phyloP scores from a whole-genome alignment of 1,140 invertebrate genomes.

The Papilio xuthus region DNA sequence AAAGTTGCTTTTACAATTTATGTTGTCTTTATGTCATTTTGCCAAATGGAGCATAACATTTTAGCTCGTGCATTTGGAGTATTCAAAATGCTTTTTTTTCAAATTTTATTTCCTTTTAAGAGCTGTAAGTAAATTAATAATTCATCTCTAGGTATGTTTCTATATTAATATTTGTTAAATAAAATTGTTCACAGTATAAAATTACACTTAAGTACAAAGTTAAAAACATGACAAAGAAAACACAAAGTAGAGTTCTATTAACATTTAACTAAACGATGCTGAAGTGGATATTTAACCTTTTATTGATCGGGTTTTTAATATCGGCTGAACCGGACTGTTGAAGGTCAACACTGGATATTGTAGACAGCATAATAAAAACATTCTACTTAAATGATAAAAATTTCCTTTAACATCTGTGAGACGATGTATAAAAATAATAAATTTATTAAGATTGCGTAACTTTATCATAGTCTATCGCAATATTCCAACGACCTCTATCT shows the following conservation, averaged over 20 bases:
- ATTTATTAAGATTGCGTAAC: conserved; percentile 27
- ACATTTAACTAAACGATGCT: conserved; percentile 25
- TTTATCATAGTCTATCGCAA: conserved; percentile 36
- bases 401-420: background rate
- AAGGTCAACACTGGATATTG: conserved; percentile 28
- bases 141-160: background rate
- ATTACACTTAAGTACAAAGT: background rate
- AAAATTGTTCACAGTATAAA: background rate
- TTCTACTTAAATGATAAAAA: conserved; percentile 3
- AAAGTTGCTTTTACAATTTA: background rate
- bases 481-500: conserved; percentile 69
- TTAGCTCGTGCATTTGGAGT: background rate
- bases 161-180: background rate
- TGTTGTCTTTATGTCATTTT: background rate
- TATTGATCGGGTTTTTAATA: conserved; percentile 31
- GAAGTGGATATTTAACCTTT: conserved; percentile 37
- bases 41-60: background rate
- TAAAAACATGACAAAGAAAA: conserved; percentile 22
- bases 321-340: conserved; percentile 30
- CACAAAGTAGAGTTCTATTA: conserved; percentile 27
- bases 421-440: conserved; percentile 13
- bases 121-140: background rate
- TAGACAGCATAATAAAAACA: conserved; percentile 17
- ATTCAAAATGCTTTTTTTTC: background rate
- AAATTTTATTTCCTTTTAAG: background rate